Evolutionary conservation across 2,888 invertebrate species (phyloP).

Genomic region (Eudemis profundana): DNA sequence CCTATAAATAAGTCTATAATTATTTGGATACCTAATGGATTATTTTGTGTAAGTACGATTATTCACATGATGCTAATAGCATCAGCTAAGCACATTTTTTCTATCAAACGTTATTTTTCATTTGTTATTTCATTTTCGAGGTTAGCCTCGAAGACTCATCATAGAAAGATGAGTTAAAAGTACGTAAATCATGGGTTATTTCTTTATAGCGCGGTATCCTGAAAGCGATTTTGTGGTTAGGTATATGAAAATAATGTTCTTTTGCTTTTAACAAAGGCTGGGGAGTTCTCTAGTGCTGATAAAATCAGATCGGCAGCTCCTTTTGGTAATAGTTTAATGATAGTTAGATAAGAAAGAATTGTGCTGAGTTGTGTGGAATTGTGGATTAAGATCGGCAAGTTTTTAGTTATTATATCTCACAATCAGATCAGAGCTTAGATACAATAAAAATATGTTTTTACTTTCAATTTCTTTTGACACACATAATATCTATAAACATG

Average conservation of each 20-base stretch:
- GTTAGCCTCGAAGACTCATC: no score
- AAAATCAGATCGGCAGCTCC: constrained; percentile 41
- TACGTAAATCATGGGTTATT: neutral
- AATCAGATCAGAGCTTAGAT: constrained; percentile 13
- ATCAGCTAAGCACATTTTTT: no score
- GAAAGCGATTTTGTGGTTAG: constrained; percentile 12
- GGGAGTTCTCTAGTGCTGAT: constrained; percentile 26
- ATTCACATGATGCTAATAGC: no score
- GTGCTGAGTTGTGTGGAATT: constrained; percentile 25
- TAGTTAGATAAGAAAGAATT: constrained; percentile 31
- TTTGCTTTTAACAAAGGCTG: constrained; percentile 20
- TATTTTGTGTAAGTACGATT: no score
- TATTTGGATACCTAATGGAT: no score
- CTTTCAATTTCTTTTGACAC: neutral
- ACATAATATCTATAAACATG: no score
- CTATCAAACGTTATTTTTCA: no score
- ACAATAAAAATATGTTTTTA: neutral
- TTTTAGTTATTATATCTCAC: constrained; percentile 14
- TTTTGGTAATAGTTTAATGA: constrained; percentile 38
- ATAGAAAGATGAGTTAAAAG: no score
- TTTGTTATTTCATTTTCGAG: no score
- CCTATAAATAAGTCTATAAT: no score
- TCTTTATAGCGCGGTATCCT: constrained; percentile 11
- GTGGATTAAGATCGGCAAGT: constrained; percentile 30
- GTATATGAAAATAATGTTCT: constrained; percentile 23